phyloP scores from a whole-genome alignment of 2,113 vertebrate genomes.

The Caretta caretta region DNA sequence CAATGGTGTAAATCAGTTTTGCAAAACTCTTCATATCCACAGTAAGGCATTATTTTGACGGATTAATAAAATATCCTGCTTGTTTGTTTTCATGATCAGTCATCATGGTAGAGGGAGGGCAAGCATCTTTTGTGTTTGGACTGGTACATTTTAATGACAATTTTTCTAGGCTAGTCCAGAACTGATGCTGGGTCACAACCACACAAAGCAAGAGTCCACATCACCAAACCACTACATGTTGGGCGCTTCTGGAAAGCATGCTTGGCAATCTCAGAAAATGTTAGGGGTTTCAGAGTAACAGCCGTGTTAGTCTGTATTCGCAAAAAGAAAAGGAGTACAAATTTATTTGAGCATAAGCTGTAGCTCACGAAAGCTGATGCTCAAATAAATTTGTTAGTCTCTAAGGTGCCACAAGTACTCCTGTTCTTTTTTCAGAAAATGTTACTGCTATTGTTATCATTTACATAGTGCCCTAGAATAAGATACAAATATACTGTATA shows the following conservation, averaged over 20 bases:
- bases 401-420: too few species aligned
- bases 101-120: neutral
- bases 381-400: too few species aligned
- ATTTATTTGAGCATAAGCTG: too few species aligned
- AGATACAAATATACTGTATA: neutral
- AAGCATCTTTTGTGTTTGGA: neutral
- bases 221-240: neutral
- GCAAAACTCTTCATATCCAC: neutral
- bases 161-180: neutral
- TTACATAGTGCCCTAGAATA: rapidly evolving
- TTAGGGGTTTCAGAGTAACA: too few species aligned
- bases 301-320: too few species aligned
- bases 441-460: rapidly evolving
- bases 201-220: neutral
- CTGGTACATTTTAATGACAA: rapidly evolving
- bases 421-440: too few species aligned
- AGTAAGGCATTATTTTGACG: neutral
- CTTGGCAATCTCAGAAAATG: neutral
- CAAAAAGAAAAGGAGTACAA: too few species aligned
- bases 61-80: neutral
- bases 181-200: neutral
- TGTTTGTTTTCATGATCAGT: neutral
- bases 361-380: too few species aligned
- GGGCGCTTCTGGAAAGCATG: neutral
- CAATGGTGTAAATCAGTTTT: neutral